Base-by-base conservation (phyloP, 2,797 vertebrate genomes). In the Eulemur rubriventer region DNA sequence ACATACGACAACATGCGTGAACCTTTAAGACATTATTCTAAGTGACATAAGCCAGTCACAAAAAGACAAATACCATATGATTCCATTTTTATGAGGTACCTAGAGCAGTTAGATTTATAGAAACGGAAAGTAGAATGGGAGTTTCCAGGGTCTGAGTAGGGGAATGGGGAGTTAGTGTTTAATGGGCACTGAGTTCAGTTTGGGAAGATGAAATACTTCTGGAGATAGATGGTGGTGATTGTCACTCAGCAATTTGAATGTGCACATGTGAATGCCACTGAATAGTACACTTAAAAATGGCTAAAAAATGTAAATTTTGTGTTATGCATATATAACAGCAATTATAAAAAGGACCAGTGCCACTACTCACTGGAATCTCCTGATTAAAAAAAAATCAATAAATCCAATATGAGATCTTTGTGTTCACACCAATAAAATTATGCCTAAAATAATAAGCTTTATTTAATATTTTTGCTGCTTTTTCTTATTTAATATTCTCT, bases 361-460 rank as follows among this genome's bases (percentile, higher is more conserved):
- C 11, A 46, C 10, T 52, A 26, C 24, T 86, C 35, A 73, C 30
- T 46, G 22, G 46, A 41, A 52, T 48, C 26, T 96, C 72, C 41
- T 22, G 33, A 55, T 70, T 52, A 30, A 33, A 92, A 70, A 76
- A n/a, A 89, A 69, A 30, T 81, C 55, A 92, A 28, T 46, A 87
- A 86, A 87, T 20, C 13, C 79, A 55, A 52, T 43, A 14, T 46
- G 26, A 88, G 50, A 70, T 13, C 17, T n/a, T 82, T 76, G 9
- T 78, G 24, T 30, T 57, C 24, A 35, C 84, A 7, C n/a, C 48
- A 65, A 41, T 89, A 55, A 30, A 79, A 65, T 6, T 48, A 12
- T 63, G 17, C 7, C 55, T 67, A 20, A 52, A 59, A 69, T 10
- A 4, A 35, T 48, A 80, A 75, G 8, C 11, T 17, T 63, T 65